These are phyloP conservation scores for Dufourea novaeangliae DNA, from an alignment of 1,140 invertebrate species.

Conservation along the genomic window DNA sequence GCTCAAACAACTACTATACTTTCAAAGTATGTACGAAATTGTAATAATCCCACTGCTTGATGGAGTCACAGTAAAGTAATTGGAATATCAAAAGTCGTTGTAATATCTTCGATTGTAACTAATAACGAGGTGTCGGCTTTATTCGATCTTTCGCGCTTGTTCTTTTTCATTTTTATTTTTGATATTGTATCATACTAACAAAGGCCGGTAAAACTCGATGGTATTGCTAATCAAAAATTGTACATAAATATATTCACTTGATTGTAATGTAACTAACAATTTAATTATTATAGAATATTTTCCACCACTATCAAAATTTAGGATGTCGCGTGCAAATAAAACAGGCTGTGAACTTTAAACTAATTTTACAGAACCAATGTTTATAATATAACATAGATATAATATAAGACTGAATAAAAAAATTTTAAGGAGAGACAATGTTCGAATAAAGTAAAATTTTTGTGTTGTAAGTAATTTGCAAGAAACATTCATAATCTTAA, in stretches of 20 bases:
- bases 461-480: neutral
- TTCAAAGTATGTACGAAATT: slow-evolving; percentile 25
- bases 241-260: slow-evolving; percentile 8
- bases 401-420: slow-evolving; percentile 47
- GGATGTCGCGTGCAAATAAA: slow-evolving; percentile 7
- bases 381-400: neutral
- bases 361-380: neutral
- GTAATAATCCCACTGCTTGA: slow-evolving; percentile 52
- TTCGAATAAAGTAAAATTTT: neutral
- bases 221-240: slow-evolving; percentile 11
- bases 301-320: neutral
- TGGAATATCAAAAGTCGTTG: neutral
- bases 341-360: slow-evolving; percentile 18
- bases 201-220: slow-evolving; percentile 7
- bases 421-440: neutral
- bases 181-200: slow-evolving; percentile 25
- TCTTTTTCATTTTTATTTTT: slow-evolving; percentile 22
- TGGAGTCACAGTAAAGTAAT: neutral
- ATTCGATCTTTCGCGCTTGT: slow-evolving; percentile 29
- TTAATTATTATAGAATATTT: neutral
- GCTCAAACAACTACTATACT: slow-evolving; percentile 31
- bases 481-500: neutral
- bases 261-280: slow-evolving; percentile 4
- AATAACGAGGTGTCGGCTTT: slow-evolving; percentile 26
- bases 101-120: slow-evolving; percentile 16